Evolutionary conservation across 2,888 invertebrate species (phyloP).

Genomic region (Meliscaeva auricollis): DNA sequence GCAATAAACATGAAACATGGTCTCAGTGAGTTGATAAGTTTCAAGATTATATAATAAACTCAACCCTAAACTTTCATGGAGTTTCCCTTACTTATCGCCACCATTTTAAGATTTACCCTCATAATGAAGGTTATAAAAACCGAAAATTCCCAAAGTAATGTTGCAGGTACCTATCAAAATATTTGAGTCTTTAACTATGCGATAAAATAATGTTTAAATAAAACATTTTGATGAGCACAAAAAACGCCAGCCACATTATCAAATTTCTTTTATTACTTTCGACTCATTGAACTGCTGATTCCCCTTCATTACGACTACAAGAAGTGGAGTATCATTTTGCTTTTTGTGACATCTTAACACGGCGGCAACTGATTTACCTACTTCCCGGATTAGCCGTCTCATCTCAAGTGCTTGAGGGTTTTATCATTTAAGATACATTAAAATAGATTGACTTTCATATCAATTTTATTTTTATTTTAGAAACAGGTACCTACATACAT

Average conservation of each 20-base stretch:
- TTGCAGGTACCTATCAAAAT: background rate
- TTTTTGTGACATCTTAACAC: constrained; percentile 54
- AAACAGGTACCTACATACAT: too few species aligned
- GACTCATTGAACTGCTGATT: constrained; percentile 56
- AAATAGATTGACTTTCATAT: too few species aligned
- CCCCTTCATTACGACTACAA: constrained; percentile 40
- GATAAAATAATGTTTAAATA: constrained; percentile 14
- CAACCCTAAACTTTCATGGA: too few species aligned
- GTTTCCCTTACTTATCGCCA: too few species aligned
- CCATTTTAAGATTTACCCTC: too few species aligned
- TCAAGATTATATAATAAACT: too few species aligned
- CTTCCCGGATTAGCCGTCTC: constrained; percentile 42
- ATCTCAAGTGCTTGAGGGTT: constrained; percentile 29
- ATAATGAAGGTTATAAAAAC: background rate
- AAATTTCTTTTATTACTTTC: constrained; percentile 45
- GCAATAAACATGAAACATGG: too few species aligned
- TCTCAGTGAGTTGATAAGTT: too few species aligned
- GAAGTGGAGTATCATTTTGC: constrained; percentile 29
- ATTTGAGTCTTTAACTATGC: constrained; percentile 6
- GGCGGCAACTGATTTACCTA: constrained; percentile 62
- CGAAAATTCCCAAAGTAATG: too few species aligned
- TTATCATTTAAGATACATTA: too few species aligned
- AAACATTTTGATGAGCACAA: too few species aligned
- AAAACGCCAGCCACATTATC: constrained; percentile 9
- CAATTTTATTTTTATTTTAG: too few species aligned